Conservation (phyloP, 2,113 vertebrate species). For the Psammodynastes pulverulentus region DNA sequence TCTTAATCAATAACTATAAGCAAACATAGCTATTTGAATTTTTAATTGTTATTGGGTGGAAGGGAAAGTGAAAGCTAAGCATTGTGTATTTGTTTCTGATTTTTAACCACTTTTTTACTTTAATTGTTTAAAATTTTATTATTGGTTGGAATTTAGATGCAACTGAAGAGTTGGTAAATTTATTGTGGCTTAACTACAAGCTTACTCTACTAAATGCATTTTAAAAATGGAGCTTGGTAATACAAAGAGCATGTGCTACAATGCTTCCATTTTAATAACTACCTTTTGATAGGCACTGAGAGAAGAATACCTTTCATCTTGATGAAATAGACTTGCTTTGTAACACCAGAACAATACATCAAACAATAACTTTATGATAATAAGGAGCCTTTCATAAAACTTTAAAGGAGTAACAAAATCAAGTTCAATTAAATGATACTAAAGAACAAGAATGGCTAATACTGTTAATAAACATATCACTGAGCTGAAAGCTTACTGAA, state of each 20-base stretch:
- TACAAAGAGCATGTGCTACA: neutral
- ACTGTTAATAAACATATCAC: neutral
- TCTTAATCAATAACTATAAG: too few relatives aligned
- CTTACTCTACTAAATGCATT: neutral
- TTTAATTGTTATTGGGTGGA: neutral
- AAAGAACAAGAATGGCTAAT: neutral
- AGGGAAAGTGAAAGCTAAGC: neutral
- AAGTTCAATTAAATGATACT: neutral
- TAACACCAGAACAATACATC: slow-evolving; percentile 1
- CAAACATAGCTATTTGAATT: neutral
- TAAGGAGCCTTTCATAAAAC: slow-evolving; percentile 2
- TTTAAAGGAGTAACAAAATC: neutral
- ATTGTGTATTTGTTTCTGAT: neutral
- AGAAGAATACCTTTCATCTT: slow-evolving; percentile 23
- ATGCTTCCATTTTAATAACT: neutral
- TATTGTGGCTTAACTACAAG: neutral
- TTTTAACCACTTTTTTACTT: neutral
- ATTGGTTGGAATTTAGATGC: neutral
- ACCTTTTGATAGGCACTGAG: neutral
- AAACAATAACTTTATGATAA: slow-evolving; percentile 12
- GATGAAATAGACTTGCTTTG: slow-evolving; percentile 23
- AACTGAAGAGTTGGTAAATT: neutral
- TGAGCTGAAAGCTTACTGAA: neutral
- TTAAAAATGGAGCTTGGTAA: neutral
- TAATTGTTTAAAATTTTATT: neutral